Conservation (phyloP, 1,140 invertebrate genomes). For the Cydia splendana region DNA sequence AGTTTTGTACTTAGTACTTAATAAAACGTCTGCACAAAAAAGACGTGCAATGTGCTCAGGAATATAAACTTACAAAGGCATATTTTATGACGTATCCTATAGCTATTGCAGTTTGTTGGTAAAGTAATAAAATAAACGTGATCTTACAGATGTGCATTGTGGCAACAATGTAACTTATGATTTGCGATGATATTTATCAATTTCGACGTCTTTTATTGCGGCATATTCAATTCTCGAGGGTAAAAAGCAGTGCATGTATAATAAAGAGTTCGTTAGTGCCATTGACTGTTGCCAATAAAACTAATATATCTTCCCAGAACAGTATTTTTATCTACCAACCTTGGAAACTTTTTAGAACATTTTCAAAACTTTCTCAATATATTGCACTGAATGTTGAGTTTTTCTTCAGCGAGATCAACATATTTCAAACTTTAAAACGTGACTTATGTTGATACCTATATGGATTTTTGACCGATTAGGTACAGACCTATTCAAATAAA, state of each 20-base stretch:
- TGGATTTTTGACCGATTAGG: no score
- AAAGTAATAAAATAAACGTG: slow-evolving; percentile 17
- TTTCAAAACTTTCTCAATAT: no score
- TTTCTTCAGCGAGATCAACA: no score
- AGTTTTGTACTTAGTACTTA: not conserved
- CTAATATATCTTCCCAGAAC: no score
- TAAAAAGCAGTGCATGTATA: not conserved
- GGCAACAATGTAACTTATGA: slow-evolving; percentile 1
- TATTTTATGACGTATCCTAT: not conserved
- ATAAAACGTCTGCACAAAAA: not conserved
- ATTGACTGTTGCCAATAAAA: not conserved
- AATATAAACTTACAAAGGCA: slow-evolving; percentile 12
- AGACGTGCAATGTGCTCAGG: not conserved
- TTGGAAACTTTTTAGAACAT: no score
- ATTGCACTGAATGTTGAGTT: no score
- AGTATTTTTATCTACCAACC: no score
- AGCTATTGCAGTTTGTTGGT: not conserved
- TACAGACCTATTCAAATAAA: no score
- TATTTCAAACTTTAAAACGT: no score
- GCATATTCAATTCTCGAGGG: not conserved
- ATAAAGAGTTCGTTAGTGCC: not conserved
- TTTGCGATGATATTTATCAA: slow-evolving; percentile 21
- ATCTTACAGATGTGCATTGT: slow-evolving; percentile 14
- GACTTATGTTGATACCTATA: no score
- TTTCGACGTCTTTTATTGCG: not conserved